A percentile compares a stretch with the other conserved stretches of the same genome.
These are phyloP conservation scores for Cacatua alba DNA, from an alignment of 2,113 vertebrate species.

Conservation along the genomic window DNA sequence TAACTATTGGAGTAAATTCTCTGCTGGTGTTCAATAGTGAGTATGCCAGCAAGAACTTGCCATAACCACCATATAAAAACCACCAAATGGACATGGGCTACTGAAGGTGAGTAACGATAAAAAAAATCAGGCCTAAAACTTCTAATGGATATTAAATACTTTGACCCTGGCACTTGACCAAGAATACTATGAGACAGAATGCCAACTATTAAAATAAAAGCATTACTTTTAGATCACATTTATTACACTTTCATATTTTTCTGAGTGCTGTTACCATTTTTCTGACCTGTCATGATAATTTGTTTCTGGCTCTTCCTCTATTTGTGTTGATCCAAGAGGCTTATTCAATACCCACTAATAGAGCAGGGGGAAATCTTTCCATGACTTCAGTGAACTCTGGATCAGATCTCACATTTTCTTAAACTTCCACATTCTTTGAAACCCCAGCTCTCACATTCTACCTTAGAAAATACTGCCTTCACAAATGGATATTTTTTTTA, in stretches of 20 bases:
- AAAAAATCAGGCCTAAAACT: constrained; percentile 6
- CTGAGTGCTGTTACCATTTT: background rate
- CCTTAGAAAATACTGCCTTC: constrained; percentile 25
- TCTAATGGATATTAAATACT: background rate
- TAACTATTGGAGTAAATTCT: background rate
- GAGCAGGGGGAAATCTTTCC: background rate
- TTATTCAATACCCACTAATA: background rate
- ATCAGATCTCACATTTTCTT: constrained; percentile 35
- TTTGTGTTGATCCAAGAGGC: background rate
- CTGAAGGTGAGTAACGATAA: constrained; percentile 17
- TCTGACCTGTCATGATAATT: constrained; percentile 21
- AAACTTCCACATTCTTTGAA: constrained; percentile 42
- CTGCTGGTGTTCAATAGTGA: background rate
- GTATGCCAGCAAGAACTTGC: background rate
- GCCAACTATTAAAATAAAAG: background rate
- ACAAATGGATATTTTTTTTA: constrained; percentile 12
- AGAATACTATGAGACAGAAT: background rate
- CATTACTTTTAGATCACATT: background rate
- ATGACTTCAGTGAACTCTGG: constrained; percentile 20
- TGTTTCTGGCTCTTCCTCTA: background rate
- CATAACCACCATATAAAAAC: background rate
- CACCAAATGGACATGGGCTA: background rate
- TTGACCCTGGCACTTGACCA: background rate
- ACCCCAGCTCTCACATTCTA: constrained; percentile 43
- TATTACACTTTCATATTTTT: constrained; percentile 5